Evolutionary conservation across 2,888 invertebrate species (phyloP), one percentile per base, ranked within the genome.

Genomic region (Danaus chrysippus): DNA sequence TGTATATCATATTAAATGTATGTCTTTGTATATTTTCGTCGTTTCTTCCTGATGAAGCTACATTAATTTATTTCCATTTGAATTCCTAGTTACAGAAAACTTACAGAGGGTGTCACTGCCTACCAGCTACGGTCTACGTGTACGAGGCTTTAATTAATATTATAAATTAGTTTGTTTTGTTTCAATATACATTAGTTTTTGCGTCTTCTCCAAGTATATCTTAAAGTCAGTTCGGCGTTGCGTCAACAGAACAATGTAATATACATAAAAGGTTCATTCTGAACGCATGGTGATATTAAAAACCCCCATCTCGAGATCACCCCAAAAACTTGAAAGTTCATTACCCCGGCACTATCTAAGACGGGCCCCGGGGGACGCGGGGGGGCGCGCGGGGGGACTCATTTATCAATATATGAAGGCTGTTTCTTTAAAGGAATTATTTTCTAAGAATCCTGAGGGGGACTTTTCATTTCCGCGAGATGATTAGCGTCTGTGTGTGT

Each of bases 391-490:
- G 73, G 77, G 75, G 71, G 69, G 68, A 73, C 89, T 90, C 90
- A 91, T 91, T 91, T 91, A 91, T 91, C 91, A 91, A 91, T 91
- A 91, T 88, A 87, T 73, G 74, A 83, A 80, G 86, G 89, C 88
- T 89, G 90, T 91, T 91, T 90, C 90, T 91, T 90, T 90, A 87
- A 82, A 72, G 86, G 90, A 90, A 91, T 90, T 91, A 87, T 89
- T 88, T 84, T 81, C 85, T 87, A 86, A 85, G 88, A 88, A 87
- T 89, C 89, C 88, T 88, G 87, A 87, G 85, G 86, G 83, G 81
- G 79, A 66, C 49, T 49, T 34, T 17, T 49, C 49, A 49, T 49
- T 49, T 49, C 49, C 49, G 49, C 49, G 49, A 49, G 17, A 17
- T 49, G 68, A 67, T 67, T 62, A 63, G 68, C 68, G 73, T 72